A percentile compares a stretch with the other conserved stretches of the same genome.
These are phyloP conservation scores for Alca torda DNA, from an alignment of 2,797 vertebrate genomes.

Conservation along the genomic window DNA sequence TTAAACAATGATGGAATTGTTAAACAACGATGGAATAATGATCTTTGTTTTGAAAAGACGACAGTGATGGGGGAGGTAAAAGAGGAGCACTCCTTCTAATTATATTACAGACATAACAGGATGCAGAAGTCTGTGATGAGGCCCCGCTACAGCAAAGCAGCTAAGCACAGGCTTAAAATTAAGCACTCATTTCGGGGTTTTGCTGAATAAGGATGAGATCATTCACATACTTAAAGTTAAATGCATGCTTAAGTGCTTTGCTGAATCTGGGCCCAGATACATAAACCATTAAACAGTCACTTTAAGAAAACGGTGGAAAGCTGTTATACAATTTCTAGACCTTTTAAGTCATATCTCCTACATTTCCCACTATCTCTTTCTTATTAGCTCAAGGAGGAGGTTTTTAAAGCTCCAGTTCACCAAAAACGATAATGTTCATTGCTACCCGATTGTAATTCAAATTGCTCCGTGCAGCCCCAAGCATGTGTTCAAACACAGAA, in stretches of 20 bases:
- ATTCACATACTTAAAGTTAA: conserved; percentile 55
- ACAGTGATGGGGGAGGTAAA: background rate
- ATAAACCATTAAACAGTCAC: conserved; percentile 68
- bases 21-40: background rate
- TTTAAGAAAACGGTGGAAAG: conserved; percentile 46
- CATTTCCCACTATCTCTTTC: conserved; percentile 17
- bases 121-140: background rate
- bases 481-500: conserved; percentile 61
- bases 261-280: conserved; percentile 64
- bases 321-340: conserved; percentile 51
- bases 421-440: conserved; percentile 13
- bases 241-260: conserved; percentile 63
- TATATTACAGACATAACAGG: background rate
- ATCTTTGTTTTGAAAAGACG: background rate
- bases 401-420: conserved; percentile 59
- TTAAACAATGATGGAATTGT: background rate
- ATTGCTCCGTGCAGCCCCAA: conserved; percentile 49
- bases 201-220: conserved; percentile 67
- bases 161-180: conserved; percentile 50
- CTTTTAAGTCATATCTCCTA: conserved; percentile 40
- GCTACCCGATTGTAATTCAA: conserved; percentile 51
- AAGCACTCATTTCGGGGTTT: conserved; percentile 38
- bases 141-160: background rate
- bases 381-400: conserved; percentile 45
- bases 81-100: background rate